Conservation (phyloP, 2,113 vertebrate genomes). For the Panurus biarmicus region DNA sequence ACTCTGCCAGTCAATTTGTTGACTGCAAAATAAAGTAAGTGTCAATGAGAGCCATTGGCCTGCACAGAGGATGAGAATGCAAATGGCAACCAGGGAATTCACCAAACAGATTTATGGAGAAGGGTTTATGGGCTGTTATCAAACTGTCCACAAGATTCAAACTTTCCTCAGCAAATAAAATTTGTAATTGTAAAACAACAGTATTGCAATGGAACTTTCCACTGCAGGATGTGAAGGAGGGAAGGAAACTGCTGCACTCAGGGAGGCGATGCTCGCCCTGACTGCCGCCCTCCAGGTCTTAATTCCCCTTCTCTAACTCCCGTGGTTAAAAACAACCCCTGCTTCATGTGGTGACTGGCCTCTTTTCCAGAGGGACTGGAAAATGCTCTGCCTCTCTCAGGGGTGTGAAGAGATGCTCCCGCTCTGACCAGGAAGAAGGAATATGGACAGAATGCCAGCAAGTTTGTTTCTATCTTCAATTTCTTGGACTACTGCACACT, state of each 20-base stretch:
- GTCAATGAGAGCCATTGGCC: neutral
- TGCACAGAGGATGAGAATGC: neutral
- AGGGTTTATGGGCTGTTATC: neutral
- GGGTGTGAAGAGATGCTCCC: neutral
- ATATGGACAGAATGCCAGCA: neutral
- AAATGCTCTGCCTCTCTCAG: neutral
- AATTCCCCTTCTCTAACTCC: neutral
- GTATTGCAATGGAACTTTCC: conserved; percentile 26
- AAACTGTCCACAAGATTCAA: conserved; percentile 1
- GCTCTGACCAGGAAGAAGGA: neutral
- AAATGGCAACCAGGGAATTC: neutral
- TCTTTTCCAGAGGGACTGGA: neutral
- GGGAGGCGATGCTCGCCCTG: fast-evolving
- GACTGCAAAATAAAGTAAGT: conserved; percentile 10
- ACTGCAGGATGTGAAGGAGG: neutral
- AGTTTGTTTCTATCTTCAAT: conserved; percentile 16
- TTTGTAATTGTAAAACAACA: neutral
- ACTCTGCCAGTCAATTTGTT: neutral
- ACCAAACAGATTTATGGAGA: conserved; percentile 8
- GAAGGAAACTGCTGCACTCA: neutral
- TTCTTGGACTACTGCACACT: conserved; percentile 47
- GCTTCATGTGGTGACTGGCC: neutral
- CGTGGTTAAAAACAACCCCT: neutral
- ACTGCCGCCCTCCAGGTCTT: neutral
- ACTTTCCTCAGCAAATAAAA: conserved; percentile 18